phyloP scores from a whole-genome alignment of 1,140 invertebrate species.

The Drosophila paulistorum region DNA sequence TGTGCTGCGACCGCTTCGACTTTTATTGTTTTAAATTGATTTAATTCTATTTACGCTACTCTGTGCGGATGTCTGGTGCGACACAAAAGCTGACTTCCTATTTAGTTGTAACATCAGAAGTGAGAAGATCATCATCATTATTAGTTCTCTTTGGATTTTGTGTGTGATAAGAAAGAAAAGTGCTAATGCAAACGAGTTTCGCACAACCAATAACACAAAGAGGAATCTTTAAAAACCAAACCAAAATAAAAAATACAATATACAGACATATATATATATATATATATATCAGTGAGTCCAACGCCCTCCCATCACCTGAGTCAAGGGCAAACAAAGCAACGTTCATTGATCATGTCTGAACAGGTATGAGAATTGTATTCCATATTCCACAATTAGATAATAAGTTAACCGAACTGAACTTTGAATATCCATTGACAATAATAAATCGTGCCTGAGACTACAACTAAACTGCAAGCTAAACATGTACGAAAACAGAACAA shows the following conservation, averaged over 20 bases:
- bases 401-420: not conserved
- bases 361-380: conserved; percentile 34
- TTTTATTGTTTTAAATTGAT: conserved; percentile 81
- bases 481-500: no score
- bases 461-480: no score
- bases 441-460: no score
- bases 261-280: not conserved
- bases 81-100: conserved; percentile 62
- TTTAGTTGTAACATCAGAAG: conserved; percentile 54
- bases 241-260: not conserved
- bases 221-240: not conserved
- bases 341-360: conserved; percentile 48
- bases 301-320: conserved; percentile 27
- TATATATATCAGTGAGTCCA: conserved; percentile 31
- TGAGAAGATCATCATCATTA: conserved; percentile 35
- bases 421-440: not conserved
- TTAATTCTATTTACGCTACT: conserved; percentile 74
- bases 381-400: conserved; percentile 12
- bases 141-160: conserved; percentile 37
- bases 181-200: conserved; percentile 21
- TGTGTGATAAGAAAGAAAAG: conserved; percentile 42
- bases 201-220: not conserved
- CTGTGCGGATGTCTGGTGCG: conserved; percentile 57
- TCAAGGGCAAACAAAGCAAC: conserved; percentile 40
- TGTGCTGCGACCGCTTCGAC: conserved; percentile 48